Evolutionary conservation across 37 sponge, comb jelly and placozoan species (phyloP), one percentile per base, ranked within the genome.

Genomic region (Beroe ovata): DNA sequence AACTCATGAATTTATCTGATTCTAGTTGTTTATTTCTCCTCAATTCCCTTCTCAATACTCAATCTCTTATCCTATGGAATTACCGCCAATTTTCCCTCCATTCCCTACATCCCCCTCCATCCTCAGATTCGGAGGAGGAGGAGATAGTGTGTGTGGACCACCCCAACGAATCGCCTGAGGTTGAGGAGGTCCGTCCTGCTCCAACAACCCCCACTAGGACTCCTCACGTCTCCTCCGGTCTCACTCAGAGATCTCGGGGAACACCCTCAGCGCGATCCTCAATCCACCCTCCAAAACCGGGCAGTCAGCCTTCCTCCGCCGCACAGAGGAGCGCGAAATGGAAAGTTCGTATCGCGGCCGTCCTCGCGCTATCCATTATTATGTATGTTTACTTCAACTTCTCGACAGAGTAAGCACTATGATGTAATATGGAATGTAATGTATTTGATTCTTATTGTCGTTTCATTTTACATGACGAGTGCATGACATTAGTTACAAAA

Each of bases 311-410:
- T 4, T 2, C 34, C 16, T 11, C 69, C 2, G 16, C 69, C 14
- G 69, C 69, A 34, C 32, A 66, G 69, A 2, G 16, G 36, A 66
- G 6, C 16, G 69, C 69, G 33, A 77, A 42, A 23, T 77, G 84
- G 84, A 77, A 77, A 42, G 84, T 77, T 23, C 84, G 84, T 1
- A 23, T 77, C 41, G 84, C 84, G 20, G 42, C 54, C 11, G n/a
- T 77, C 11, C 47, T 77, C 3, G 84, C 84, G 8, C 42, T 42
- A 18, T 30, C 84, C 41, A 77, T 77, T 22, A 42, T 42, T 23
- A 40, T 40, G 25, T 77, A 77, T 42, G 26, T 77, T 23, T 77
- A 77, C 84, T 6, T 16, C 63, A 62, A 62, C 21, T 62, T 62
- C 29, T 28, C 29, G 4, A 6, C 63, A 62, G 63, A 26, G 19